Evolutionary conservation across 2,113 vertebrate species (phyloP).

Genomic region (Pelobates fuscus): DNA sequence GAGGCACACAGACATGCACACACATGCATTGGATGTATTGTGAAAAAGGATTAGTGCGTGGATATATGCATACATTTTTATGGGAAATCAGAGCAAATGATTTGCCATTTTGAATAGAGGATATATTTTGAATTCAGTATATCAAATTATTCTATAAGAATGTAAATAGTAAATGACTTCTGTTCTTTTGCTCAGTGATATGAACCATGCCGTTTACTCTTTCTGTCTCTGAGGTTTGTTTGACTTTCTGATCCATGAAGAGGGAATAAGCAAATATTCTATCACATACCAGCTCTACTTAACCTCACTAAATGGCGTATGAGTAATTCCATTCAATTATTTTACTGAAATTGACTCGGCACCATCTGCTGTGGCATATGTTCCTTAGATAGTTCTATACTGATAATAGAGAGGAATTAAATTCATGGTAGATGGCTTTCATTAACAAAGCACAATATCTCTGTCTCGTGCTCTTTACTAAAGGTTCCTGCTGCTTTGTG

Average conservation of each 20-base stretch:
- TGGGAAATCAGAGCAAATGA: too few species aligned
- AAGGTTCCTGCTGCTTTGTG: neutral
- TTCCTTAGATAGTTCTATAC: conserved; percentile 28
- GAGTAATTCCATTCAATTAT: conserved; percentile 33
- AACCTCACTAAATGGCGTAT: conserved; percentile 43
- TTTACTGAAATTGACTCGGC: conserved; percentile 28
- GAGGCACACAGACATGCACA: too few species aligned
- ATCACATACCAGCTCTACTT: conserved; percentile 14
- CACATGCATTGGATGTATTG: too few species aligned
- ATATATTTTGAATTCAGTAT: too few species aligned
- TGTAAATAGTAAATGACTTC: neutral
- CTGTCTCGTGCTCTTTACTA: conserved; percentile 30
- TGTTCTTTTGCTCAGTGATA: neutral
- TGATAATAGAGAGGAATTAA: conserved; percentile 40
- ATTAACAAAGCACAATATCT: conserved; percentile 48
- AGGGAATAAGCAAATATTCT: conserved; percentile 17
- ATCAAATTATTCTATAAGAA: neutral
- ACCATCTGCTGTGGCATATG: conserved; percentile 45
- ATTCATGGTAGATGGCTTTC: conserved; percentile 46
- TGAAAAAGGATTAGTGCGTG: too few species aligned
- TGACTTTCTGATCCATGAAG: conserved; percentile 30
- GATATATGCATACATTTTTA: too few species aligned
- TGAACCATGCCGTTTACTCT: neutral
- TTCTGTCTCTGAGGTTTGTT: neutral
- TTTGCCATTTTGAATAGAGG: too few species aligned